These are phyloP conservation scores for Chelon labrosus DNA, from an alignment of 2,797 vertebrate species.

Conservation along the genomic window DNA sequence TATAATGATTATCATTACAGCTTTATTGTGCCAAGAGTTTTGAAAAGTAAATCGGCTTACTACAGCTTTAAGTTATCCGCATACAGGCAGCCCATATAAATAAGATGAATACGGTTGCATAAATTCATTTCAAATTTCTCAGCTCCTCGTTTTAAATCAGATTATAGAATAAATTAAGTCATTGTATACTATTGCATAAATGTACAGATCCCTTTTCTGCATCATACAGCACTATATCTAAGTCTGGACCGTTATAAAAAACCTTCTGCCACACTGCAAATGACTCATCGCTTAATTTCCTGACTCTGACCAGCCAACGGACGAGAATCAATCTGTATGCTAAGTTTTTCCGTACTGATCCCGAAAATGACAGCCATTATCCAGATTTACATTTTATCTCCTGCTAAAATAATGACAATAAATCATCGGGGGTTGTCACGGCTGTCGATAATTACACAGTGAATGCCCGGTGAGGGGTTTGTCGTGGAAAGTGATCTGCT, in stretches of 20 bases:
- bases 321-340: conserved; percentile 84
- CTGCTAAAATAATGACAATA: conserved; percentile 82
- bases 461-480: conserved; percentile 65
- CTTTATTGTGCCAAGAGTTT: no score
- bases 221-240: background rate
- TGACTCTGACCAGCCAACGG: conserved; percentile 65
- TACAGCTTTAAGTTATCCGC: background rate
- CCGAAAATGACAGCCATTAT: conserved; percentile 84
- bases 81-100: background rate
- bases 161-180: conserved; percentile 14
- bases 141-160: background rate
- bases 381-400: conserved; percentile 86
- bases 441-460: conserved; percentile 80
- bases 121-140: background rate
- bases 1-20: no score
- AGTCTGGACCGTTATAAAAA: conserved; percentile 21
- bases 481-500: conserved; percentile 54
- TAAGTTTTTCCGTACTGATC: conserved; percentile 72
- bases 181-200: background rate
- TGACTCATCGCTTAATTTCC: conserved; percentile 77
- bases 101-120: background rate
- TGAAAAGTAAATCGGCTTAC: background rate
- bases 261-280: conserved; percentile 49
- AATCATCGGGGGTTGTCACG: conserved; percentile 77
- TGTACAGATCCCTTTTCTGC: background rate